phyloP scores from a whole-genome alignment of 2,113 vertebrate genomes.

The Micronycteris hirsuta region DNA sequence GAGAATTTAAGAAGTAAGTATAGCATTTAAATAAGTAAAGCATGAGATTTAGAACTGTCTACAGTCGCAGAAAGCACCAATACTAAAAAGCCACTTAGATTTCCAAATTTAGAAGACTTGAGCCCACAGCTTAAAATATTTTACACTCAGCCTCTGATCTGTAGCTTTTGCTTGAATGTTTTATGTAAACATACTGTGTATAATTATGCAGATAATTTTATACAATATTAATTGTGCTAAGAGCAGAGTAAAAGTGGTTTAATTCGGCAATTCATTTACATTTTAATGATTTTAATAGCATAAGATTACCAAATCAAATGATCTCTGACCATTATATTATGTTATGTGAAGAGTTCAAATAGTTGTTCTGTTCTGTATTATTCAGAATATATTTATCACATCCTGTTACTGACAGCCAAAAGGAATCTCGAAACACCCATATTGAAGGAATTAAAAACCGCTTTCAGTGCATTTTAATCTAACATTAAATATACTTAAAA shows the following conservation, averaged over 20 bases:
- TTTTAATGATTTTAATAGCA: slow-evolving; percentile 81
- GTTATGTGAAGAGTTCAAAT: slow-evolving; percentile 62
- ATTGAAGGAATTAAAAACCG: slow-evolving; percentile 26
- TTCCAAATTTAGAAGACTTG: slow-evolving; percentile 65
- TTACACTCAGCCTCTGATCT: slow-evolving; percentile 73
- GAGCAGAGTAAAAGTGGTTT: slow-evolving; percentile 78
- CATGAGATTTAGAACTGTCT: slow-evolving; percentile 57
- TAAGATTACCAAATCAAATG: slow-evolving; percentile 77
- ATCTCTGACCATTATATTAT: slow-evolving; percentile 73
- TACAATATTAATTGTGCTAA: slow-evolving; percentile 83
- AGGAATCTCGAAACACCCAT: neutral
- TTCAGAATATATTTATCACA: slow-evolving; percentile 58
- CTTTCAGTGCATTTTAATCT: neutral
- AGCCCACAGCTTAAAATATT: slow-evolving; percentile 63
- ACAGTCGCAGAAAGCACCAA: neutral
- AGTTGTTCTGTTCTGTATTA: slow-evolving; percentile 54
- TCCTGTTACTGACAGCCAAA: slow-evolving; percentile 54
- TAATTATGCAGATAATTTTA: slow-evolving; percentile 82
- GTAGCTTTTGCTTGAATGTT: slow-evolving; percentile 74
- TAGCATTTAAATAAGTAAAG: slow-evolving; percentile 60
- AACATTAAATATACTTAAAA: neutral
- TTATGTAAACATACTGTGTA: slow-evolving; percentile 79
- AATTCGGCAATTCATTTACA: slow-evolving; percentile 83
- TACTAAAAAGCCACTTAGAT: slow-evolving; percentile 64
- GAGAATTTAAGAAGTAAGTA: slow-evolving; percentile 54